Evolutionary conservation across 2,113 vertebrate species (phyloP).

Genomic region (Dromiciops gliroides): DNA sequence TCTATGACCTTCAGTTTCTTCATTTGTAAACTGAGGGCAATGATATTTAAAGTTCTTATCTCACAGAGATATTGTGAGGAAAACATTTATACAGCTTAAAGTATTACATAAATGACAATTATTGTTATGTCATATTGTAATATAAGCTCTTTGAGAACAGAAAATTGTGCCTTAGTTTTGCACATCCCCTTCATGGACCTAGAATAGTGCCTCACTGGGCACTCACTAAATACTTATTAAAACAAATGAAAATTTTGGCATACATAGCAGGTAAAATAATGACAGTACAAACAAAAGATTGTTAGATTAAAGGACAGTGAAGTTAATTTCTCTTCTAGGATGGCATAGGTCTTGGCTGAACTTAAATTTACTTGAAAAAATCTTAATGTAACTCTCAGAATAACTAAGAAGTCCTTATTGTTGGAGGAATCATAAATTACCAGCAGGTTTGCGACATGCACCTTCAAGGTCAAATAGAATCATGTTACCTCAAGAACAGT

Average conservation of each 20-base stretch:
- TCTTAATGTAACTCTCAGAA: slow-evolving; percentile 20
- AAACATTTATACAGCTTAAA: not conserved
- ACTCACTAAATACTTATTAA: not conserved
- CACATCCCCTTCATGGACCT: not conserved
- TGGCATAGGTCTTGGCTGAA: not conserved
- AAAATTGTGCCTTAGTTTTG: not conserved
- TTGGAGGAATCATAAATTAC: not conserved
- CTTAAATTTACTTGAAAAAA: slow-evolving; percentile 35
- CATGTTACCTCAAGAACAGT: not conserved
- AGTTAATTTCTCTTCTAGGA: slow-evolving; percentile 27
- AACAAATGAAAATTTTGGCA: not conserved
- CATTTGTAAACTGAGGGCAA: not conserved
- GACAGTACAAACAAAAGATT: not conserved
- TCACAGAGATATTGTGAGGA: not conserved
- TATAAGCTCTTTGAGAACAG: not conserved
- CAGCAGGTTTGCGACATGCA: not conserved
- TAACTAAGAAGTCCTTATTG: not conserved
- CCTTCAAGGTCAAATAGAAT: slow-evolving; percentile 2
- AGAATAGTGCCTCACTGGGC: not conserved
- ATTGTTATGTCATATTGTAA: not conserved
- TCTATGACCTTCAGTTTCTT: not conserved
- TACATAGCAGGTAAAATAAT: not conserved
- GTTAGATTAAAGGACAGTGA: not conserved
- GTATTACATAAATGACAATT: not conserved
- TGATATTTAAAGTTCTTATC: not conserved